Evolutionary conservation across 2,113 vertebrate species (phyloP).

Genomic region (Notechis scutatus): DNA sequence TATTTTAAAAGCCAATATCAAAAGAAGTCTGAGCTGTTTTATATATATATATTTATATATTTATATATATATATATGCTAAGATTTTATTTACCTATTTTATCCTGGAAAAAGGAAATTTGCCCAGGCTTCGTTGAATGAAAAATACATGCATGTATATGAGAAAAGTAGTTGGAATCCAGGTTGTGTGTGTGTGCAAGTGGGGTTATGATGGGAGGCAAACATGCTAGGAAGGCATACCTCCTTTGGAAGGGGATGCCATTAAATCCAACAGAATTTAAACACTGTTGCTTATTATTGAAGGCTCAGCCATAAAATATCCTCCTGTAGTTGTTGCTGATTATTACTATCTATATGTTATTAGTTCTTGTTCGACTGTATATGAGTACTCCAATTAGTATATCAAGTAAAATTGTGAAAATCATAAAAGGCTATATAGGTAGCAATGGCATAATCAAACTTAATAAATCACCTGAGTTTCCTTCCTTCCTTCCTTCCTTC

Average conservation of each 20-base stretch:
- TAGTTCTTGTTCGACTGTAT: background rate
- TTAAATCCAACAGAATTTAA: background rate
- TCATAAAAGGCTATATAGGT: background rate
- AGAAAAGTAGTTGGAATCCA: background rate
- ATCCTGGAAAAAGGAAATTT: background rate
- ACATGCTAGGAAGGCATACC: background rate
- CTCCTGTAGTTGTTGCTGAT: background rate
- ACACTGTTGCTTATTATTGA: background rate
- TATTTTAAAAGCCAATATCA: background rate
- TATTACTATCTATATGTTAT: background rate
- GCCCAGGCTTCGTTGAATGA: background rate
- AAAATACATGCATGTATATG: background rate
- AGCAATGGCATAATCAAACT: background rate
- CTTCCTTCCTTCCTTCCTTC: too few species aligned
- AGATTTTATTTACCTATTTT: background rate
- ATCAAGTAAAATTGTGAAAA: background rate
- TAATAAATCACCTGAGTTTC: background rate
- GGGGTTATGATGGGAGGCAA: too few species aligned
- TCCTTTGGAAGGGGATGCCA: background rate
- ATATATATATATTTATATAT: too few species aligned
- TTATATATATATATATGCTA: background rate
- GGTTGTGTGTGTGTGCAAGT: background rate
- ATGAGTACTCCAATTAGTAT: background rate
- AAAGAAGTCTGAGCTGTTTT: background rate
- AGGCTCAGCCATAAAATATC: background rate